Evolutionary conservation across 2,888 invertebrate genomes (phyloP), one percentile per base, ranked within the genome.

Genomic region (Cecidostiba fungosa): DNA sequence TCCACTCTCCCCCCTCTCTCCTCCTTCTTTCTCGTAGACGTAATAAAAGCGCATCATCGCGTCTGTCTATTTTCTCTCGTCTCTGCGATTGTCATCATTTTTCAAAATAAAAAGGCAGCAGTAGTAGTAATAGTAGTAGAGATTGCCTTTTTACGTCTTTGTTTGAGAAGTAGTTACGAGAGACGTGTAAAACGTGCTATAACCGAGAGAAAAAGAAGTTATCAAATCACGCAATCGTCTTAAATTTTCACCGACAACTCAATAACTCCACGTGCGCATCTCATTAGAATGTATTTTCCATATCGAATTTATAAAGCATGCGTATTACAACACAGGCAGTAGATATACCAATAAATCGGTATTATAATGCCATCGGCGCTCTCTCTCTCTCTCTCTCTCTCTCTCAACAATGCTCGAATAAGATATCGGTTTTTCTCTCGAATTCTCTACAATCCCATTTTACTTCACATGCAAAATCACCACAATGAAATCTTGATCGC

Each of bases 401-500:
- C 66, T 26, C 29, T 5, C 54, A 66, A 66, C 29, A 66, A 66
- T 29, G 14, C 23, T 66, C 29, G 10, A 59, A n/a, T n/a, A n/a
- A 23, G 59, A 59, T 59, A 59, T 59, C 23, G 59, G 23, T 1
- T 59, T 59, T 59, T 23, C 59, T 59, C 29, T 66, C 29, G 66
- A 66, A 66, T 66, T 23, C 59, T 19, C 1, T n/a, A 59, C 59
- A 23, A 23, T 59, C 16, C 32, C 16, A 16, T 29, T 29, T 23
- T 12, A 23, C 5, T 59, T 59, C 10, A 16, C n/a, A 72, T 72
- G 47, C 74, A 47, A 74, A 74, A 74, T 74, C 26, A 74, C 47
- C 26, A 74, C 74, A 47, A 74, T 74, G 74, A 74, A 74, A 74
- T 74, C 47, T 43, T 47, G 74, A 74, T 74, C 6, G 72, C 4